These are phyloP conservation scores for Alethe diademata DNA, from an alignment of 2,113 vertebrate species.

Conservation along the genomic window DNA sequence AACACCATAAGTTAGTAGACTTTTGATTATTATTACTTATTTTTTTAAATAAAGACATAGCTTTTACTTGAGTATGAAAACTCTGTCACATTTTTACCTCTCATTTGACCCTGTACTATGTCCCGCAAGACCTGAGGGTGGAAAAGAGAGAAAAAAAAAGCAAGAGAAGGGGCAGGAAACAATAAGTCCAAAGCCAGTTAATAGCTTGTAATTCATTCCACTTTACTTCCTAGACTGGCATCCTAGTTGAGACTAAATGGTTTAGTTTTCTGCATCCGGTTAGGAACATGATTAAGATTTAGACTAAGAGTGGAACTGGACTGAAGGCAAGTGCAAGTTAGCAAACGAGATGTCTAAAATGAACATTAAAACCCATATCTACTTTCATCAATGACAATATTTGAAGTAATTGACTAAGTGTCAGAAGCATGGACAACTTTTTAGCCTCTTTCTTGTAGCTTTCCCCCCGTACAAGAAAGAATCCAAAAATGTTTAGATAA, in stretches of 20 bases:
- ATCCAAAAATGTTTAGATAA: not conserved
- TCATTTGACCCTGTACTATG: not conserved
- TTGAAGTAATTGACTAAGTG: not conserved
- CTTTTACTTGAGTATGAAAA: not conserved
- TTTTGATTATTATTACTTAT: not conserved
- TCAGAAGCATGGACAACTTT: not conserved
- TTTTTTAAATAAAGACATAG: not conserved
- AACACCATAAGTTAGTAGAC: not conserved
- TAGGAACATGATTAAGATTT: not conserved
- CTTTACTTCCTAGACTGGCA: not conserved
- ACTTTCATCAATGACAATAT: not conserved
- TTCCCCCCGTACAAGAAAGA: not conserved
- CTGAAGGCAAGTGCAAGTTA: not conserved
- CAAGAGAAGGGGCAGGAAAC: rapidly evolving
- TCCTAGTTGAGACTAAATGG: not conserved
- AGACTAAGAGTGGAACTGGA: not conserved
- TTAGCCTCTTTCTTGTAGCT: not conserved
- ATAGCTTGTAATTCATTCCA: not conserved
- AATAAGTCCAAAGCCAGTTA: not conserved
- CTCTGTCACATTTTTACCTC: not conserved
- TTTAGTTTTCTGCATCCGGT: not conserved
- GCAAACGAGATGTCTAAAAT: not conserved
- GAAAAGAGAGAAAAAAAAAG: not conserved
- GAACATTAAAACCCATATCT: not conserved
- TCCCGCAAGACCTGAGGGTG: not conserved